These are phyloP conservation scores for Notamacropus eugenii DNA, from an alignment of 2,797 vertebrate genomes.

Conservation along the genomic window DNA sequence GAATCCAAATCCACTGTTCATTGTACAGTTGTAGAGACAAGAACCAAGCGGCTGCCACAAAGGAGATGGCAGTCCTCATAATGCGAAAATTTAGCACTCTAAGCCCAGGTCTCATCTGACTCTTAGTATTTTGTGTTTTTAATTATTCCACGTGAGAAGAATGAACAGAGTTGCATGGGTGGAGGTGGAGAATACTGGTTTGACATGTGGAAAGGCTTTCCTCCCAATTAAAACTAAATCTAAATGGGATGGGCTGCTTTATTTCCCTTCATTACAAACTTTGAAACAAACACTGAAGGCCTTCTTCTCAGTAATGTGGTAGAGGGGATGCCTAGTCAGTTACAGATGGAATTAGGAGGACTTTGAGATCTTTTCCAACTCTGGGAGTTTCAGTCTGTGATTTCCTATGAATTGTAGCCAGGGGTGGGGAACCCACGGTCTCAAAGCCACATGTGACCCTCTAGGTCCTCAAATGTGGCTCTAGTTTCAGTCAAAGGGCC, in stretches of 20 bases:
- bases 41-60: background rate
- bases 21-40: background rate
- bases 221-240: background rate
- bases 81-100: background rate
- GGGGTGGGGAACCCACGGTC: no score
- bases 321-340: background rate
- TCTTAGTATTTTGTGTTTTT: background rate
- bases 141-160: background rate
- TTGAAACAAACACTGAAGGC: no score
- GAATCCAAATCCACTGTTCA: background rate
- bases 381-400: background rate
- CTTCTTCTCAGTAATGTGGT: background rate
- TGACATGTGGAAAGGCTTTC: background rate
- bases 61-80: background rate
- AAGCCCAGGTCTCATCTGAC: background rate
- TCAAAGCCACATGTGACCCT: no score
- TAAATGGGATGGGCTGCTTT: background rate
- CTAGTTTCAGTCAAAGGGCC: no score
- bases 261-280: background rate
- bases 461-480: no score
- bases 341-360: background rate
- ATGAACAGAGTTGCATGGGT: background rate
- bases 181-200: background rate
- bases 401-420: background rate
- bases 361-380: background rate